Evolutionary conservation across 1,140 invertebrate genomes (phyloP).

Genomic region (Brachionus koreanus): DNA sequence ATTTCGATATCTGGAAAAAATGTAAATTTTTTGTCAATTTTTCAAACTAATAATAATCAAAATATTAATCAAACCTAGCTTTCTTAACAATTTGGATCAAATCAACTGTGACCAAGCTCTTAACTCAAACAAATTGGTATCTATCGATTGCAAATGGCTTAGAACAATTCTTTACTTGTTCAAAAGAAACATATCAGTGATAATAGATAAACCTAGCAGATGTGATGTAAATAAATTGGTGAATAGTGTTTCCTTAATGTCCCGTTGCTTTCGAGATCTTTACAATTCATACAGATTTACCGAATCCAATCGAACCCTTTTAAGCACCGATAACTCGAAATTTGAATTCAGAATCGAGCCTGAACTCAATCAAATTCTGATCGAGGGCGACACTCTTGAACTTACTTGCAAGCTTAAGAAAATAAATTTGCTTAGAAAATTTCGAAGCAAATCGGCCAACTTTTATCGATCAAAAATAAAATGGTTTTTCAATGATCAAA

Average conservation of each 20-base stretch:
- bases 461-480: conserved; percentile 25
- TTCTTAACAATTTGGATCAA: conserved; percentile 11
- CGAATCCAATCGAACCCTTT: neutral
- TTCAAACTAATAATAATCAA: neutral
- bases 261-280: neutral
- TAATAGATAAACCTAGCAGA: neutral
- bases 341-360: conserved; percentile 18
- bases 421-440: conserved; percentile 1
- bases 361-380: conserved; percentile 36
- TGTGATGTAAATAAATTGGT: conserved; percentile 27
- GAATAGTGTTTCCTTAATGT: conserved; percentile 27
- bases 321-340: neutral
- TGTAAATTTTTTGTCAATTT: neutral
- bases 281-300: conserved; percentile 19
- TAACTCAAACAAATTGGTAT: conserved; percentile 6
- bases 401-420: conserved; percentile 27
- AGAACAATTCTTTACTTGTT: conserved; percentile 27
- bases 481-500: conserved; percentile 32
- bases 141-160: conserved; percentile 33
- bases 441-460: neutral
- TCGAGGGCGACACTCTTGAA: conserved; percentile 34
- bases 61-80: neutral
- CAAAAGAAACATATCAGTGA: conserved; percentile 10
- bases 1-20: conserved; percentile 32
- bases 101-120: conserved; percentile 9